Percentiles rank a stretch among this genome's conserved stretches.
Evolutionary conservation across 2,888 invertebrate species (phyloP).

Genomic region (Adelphocoris suturalis): DNA sequence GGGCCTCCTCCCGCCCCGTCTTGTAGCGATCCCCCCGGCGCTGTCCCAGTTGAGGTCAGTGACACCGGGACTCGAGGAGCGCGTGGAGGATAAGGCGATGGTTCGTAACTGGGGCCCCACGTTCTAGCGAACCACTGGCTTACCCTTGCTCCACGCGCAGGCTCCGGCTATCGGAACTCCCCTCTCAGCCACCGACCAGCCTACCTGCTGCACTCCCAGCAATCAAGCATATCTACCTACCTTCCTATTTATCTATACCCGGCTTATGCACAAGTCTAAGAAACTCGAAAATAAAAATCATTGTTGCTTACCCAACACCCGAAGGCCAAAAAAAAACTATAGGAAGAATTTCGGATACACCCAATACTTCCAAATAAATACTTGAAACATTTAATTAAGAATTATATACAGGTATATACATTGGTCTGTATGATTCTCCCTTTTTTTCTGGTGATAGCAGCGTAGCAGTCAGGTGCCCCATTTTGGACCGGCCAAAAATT

Average conservation of each 20-base stretch:
- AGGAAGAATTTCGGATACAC: too few relatives aligned
- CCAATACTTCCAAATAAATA: too few relatives aligned
- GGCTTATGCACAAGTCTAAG: too few relatives aligned
- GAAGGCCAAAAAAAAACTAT: too few relatives aligned
- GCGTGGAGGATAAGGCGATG: conserved; percentile 70
- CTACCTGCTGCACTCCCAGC: conserved; percentile 62
- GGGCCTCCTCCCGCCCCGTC: background rate
- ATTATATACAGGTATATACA: too few relatives aligned
- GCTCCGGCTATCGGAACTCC: conserved; percentile 68
- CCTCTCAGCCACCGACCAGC: conserved; percentile 71
- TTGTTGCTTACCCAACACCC: too few relatives aligned
- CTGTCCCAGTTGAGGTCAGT: conserved; percentile 44
- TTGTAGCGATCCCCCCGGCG: background rate
- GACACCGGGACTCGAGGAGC: conserved; percentile 46
- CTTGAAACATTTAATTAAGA: too few relatives aligned
- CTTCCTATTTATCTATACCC: background rate
- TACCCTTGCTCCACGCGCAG: conserved; percentile 55
- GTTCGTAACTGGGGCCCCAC: conserved; percentile 62
- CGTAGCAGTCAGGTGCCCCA: too few relatives aligned
- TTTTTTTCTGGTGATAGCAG: too few relatives aligned
- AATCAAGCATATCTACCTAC: conserved; percentile 14
- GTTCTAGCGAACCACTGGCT: conserved; percentile 53
- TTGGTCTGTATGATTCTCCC: too few relatives aligned
- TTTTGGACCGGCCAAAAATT: too few relatives aligned
- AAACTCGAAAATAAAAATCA: too few relatives aligned